Conservation (phyloP, 2,888 invertebrate genomes). For the Leptinotarsa rubiginosa region DNA sequence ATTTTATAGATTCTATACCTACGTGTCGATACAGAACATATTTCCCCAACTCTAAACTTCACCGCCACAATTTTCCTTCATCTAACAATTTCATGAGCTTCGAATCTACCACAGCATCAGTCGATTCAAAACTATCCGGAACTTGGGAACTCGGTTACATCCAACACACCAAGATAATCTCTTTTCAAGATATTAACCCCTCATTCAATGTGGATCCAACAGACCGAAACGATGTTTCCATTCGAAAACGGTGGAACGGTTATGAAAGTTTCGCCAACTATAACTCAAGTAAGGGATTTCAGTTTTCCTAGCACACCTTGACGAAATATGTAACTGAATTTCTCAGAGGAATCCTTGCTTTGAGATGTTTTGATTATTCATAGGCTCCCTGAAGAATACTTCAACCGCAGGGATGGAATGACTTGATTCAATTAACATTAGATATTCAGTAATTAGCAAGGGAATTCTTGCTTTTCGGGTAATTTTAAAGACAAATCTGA, state of each 20-base stretch:
- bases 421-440: neutral
- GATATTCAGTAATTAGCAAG: too few species aligned
- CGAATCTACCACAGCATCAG: neutral
- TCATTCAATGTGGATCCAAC: neutral
- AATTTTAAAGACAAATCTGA: too few species aligned
- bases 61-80: too few species aligned
- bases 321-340: neutral
- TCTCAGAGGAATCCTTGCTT: neutral
- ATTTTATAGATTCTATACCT: too few species aligned
- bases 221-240: constrained; percentile 5
- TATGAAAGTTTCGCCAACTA: neutral
- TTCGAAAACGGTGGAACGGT: neutral
- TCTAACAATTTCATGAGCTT: neutral
- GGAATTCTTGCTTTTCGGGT: neutral
- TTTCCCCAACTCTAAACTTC: neutral
- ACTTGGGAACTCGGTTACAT: neutral
- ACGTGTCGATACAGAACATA: neutral
- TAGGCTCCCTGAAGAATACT: neutral
- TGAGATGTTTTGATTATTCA: constrained; percentile 4
- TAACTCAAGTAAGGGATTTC: neutral
- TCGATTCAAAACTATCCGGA: neutral
- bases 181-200: neutral
- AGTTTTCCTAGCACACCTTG: constrained; percentile 1
- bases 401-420: neutral
- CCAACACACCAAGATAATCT: constrained; percentile 5